These are phyloP conservation scores for Apantesis nais DNA, from an alignment of 2,888 invertebrate genomes.

Conservation along the genomic window DNA sequence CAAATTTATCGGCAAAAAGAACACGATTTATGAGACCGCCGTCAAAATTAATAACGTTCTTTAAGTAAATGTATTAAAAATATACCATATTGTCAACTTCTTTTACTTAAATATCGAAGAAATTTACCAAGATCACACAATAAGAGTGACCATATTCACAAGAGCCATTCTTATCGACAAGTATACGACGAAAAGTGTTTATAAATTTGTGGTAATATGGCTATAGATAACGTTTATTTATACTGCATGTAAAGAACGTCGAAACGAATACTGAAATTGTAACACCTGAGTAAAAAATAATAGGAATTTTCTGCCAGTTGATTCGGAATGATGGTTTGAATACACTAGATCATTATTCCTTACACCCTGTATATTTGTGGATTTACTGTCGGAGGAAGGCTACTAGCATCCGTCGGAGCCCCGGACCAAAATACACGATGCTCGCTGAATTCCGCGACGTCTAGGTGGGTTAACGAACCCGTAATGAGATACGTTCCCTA, in stretches of 20 bases:
- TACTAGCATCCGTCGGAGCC: constrained; percentile 73
- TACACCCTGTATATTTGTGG: constrained; percentile 74
- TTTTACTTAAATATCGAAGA: not conserved
- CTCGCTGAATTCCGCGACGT: constrained; percentile 83
- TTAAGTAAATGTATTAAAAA: not conserved
- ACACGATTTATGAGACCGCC: not conserved
- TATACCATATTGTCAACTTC: not conserved
- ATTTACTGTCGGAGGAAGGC: constrained; percentile 75
- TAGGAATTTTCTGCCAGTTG: no score
- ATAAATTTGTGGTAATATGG: constrained; percentile 51
- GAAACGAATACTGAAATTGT: no score
- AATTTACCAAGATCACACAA: constrained; percentile 14
- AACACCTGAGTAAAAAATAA: no score
- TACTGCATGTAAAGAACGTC: no score
- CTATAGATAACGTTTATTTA: constrained; percentile 71
- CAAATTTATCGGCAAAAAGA: not conserved
- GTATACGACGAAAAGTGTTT: constrained; percentile 64
- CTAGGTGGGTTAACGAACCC: constrained; percentile 79
- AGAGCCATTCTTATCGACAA: constrained; percentile 65
- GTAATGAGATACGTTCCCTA: constrained; percentile 58
- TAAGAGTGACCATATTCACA: constrained; percentile 57
- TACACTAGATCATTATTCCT: no score
- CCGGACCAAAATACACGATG: constrained; percentile 75
- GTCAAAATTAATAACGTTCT: not conserved
- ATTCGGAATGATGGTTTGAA: no score